Percentiles rank a stretch among this genome's conserved stretches.
These are phyloP conservation scores for Eupithecia abbreviata DNA, from an alignment of 2,888 invertebrate genomes.

Conservation along the genomic window DNA sequence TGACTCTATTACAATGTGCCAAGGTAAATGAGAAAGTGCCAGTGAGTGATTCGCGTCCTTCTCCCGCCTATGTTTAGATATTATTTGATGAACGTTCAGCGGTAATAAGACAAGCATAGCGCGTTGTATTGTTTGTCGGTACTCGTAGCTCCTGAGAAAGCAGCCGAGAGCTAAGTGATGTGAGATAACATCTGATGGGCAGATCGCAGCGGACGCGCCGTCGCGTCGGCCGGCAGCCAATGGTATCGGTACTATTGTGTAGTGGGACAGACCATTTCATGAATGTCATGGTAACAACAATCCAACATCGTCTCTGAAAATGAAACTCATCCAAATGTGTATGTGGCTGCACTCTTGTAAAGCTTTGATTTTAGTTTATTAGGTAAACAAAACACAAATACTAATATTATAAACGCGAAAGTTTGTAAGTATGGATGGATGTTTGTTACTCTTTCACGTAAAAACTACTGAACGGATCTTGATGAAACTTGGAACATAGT, in stretches of 20 bases:
- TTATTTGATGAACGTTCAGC: background rate
- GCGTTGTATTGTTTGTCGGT: background rate
- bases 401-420: too few relatives aligned
- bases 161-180: background rate
- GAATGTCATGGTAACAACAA: background rate
- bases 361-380: background rate
- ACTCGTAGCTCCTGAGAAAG: background rate
- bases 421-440: too few relatives aligned
- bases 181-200: background rate
- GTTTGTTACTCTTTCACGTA: too few relatives aligned
- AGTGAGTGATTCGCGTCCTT: background rate
- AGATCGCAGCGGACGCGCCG: background rate
- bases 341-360: background rate
- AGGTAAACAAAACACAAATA: too few relatives aligned
- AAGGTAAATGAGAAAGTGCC: constrained; percentile 1
- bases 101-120: background rate
- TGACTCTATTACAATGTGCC: constrained; percentile 17
- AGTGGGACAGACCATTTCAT: background rate
- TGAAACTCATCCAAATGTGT: background rate
- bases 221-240: background rate
- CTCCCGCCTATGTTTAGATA: background rate
- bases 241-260: background rate
- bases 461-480: too few relatives aligned
- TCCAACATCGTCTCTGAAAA: background rate
- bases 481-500: too few relatives aligned